phyloP scores from a whole-genome alignment of 2,797 vertebrate species.

The Lepus oiostolus region DNA sequence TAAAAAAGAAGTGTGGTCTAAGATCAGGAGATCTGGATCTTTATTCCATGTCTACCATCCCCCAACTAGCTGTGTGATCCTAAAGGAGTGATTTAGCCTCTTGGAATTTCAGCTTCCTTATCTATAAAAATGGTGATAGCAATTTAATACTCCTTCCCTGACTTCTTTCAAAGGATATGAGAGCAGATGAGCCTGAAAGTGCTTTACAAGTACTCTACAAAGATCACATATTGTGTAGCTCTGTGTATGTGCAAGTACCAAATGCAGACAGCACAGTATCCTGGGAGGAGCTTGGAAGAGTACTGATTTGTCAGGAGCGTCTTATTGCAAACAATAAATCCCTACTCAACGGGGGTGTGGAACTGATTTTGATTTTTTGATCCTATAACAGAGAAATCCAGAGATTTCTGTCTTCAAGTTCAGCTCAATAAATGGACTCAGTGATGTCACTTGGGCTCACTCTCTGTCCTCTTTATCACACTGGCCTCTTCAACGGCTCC shows the following conservation, averaged over 20 bases:
- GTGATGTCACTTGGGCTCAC: not conserved
- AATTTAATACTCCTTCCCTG: not conserved
- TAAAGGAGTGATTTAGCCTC: not conserved
- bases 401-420: not conserved
- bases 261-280: not conserved
- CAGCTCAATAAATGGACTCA: not conserved
- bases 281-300: not conserved
- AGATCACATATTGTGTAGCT: not conserved
- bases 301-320: not conserved
- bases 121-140: not conserved
- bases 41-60: not conserved
- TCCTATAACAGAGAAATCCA: not conserved
- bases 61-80: not conserved
- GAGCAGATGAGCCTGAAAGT: not conserved
- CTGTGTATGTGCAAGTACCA: not conserved
- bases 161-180: not conserved
- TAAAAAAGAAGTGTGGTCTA: not conserved
- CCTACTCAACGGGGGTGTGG: not conserved
- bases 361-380: not conserved
- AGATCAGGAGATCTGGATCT: not conserved
- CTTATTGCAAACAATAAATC: conserved; percentile 3
- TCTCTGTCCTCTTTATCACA: not conserved
- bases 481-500: not conserved
- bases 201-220: conserved; percentile 2
- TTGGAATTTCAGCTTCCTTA: not conserved